Evolutionary conservation across 2,888 invertebrate species (phyloP).

Genomic region (Synanthedon andrenaeformis): DNA sequence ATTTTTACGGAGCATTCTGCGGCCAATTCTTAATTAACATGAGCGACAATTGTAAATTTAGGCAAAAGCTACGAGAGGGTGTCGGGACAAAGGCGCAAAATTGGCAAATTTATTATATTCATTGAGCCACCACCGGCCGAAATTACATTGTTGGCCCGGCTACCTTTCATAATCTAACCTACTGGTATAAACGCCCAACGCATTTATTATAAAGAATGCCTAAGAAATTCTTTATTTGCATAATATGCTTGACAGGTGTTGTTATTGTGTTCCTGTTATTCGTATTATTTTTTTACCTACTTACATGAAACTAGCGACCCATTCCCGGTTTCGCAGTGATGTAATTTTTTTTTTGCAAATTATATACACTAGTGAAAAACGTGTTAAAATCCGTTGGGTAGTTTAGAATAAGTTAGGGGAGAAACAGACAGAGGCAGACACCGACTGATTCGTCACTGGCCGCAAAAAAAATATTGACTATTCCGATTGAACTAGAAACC

Average conservation of each 20-base stretch:
- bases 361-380: no score
- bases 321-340: not conserved
- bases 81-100: constrained; percentile 22
- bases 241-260: not conserved
- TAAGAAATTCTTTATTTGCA: not conserved
- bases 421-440: no score
- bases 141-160: constrained; percentile 13
- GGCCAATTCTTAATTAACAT: constrained; percentile 30
- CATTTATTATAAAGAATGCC: no score
- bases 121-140: constrained; percentile 13
- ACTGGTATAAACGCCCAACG: constrained; percentile 2
- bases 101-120: constrained; percentile 35
- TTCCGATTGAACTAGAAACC: no score
- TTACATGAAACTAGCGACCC: not conserved
- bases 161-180: constrained; percentile 14
- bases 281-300: not conserved
- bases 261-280: not conserved
- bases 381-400: no score
- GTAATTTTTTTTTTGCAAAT: no score
- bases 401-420: no score
- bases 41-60: constrained; percentile 15
- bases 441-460: no score
- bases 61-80: constrained; percentile 3
- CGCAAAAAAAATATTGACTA: no score
- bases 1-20: constrained; percentile 13